Conservation (phyloP, 2,113 vertebrate genomes). For the Elgaria multicarinata region DNA sequence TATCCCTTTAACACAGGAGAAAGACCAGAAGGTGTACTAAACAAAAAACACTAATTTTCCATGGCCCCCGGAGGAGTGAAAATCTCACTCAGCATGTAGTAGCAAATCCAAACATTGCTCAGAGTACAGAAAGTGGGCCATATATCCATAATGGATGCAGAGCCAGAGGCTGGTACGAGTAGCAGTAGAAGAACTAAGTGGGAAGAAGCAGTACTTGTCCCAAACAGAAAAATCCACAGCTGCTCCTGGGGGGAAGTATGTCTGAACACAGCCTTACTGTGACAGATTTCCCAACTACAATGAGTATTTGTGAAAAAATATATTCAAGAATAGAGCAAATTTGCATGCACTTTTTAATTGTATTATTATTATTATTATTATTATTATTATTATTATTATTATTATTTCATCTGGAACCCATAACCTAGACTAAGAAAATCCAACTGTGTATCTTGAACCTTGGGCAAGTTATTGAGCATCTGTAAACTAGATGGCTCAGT, state of each 20-base stretch:
- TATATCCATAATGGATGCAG: not conserved
- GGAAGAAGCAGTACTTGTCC: too few relatives aligned
- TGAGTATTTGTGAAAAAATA: too few relatives aligned
- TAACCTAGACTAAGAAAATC: not conserved
- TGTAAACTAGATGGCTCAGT: not conserved
- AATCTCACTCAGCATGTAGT: not conserved
- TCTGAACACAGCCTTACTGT: not conserved
- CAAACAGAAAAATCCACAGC: not conserved
- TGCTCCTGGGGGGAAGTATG: not conserved
- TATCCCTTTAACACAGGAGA: not conserved
- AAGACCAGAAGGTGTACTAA: not conserved
- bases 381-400: too few relatives aligned
- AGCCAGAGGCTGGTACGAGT: not conserved
- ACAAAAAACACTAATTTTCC: not conserved
- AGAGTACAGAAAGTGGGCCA: not conserved
- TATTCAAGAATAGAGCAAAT: too few relatives aligned
- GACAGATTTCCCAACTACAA: too few relatives aligned
- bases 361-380: too few relatives aligned
- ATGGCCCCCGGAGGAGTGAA: not conserved
- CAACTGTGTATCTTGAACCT: not conserved
- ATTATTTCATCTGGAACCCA: not conserved
- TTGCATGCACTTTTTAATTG: too few relatives aligned
- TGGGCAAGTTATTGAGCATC: not conserved
- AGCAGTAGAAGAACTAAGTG: not conserved
- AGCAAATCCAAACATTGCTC: not conserved